These are phyloP conservation scores for Clarias magur DNA, from an alignment of 2,113 vertebrate genomes.

Conservation along the genomic window DNA sequence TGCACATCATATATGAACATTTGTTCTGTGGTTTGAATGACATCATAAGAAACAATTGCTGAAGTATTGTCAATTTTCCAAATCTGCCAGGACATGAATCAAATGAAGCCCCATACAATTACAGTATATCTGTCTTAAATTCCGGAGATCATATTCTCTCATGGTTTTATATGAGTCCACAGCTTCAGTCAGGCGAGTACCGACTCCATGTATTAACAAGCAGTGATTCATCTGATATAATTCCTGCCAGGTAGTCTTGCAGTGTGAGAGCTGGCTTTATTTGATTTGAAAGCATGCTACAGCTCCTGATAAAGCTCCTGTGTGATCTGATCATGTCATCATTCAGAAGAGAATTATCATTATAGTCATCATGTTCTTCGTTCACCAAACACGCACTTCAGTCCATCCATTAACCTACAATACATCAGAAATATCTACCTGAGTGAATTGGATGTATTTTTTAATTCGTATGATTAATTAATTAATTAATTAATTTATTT, in stretches of 20 bases:
- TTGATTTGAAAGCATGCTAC: background rate
- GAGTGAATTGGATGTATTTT: background rate
- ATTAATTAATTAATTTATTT: too few relatives aligned
- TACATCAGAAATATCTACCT: background rate
- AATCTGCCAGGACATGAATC: background rate
- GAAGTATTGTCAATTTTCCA: background rate
- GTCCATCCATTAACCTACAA: background rate
- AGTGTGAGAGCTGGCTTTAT: conserved; percentile 10
- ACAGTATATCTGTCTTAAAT: background rate
- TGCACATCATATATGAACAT: background rate
- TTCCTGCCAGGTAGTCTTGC: background rate
- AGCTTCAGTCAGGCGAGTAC: conserved; percentile 23
- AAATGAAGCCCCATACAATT: background rate
- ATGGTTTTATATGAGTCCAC: conserved; percentile 1
- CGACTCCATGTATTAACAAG: conserved; percentile 16
- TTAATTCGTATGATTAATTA: too few relatives aligned
- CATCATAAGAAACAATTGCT: background rate
- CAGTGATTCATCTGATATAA: conserved; percentile 15
- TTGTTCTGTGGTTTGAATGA: background rate
- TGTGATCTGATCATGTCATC: conserved; percentile 9
- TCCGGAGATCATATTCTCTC: background rate
- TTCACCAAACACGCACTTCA: background rate
- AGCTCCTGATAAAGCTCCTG: background rate
- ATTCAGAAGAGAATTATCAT: background rate
- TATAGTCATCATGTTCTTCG: conserved; percentile 11